A percentile compares a stretch with the other conserved stretches of the same genome.
phyloP scores from a whole-genome alignment of 2,888 invertebrate species.

The Volucella zonaria region DNA sequence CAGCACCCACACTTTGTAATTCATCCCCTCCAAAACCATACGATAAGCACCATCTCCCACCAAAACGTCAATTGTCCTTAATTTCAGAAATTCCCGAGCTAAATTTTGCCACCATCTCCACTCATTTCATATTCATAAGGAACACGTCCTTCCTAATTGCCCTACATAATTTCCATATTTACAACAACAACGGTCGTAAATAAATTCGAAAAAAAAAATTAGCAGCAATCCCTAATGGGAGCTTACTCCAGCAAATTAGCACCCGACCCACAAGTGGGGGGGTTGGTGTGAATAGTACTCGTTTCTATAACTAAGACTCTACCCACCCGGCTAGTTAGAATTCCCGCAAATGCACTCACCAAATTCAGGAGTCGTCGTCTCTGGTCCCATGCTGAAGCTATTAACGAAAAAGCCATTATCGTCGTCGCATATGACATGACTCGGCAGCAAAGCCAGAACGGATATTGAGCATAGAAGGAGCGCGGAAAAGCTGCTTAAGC shows the following conservation, averaged over 20 bases:
- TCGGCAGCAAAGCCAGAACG: slow-evolving; percentile 77
- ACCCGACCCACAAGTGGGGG: slow-evolving; percentile 17
- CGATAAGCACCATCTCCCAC: slow-evolving; percentile 8
- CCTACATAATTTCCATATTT: slow-evolving; percentile 65
- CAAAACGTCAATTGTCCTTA: slow-evolving; percentile 34
- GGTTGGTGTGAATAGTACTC: neutral
- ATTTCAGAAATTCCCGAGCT: slow-evolving; percentile 51
- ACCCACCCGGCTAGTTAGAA: neutral
- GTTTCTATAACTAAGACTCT: slow-evolving; percentile 34
- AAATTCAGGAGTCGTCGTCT: slow-evolving; percentile 82
- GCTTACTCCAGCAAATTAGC: slow-evolving; percentile 65
- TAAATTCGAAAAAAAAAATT: slow-evolving; percentile 10
- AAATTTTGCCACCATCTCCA: slow-evolving; percentile 1
- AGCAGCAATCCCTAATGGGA: neutral
- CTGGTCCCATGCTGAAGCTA: slow-evolving; percentile 80
- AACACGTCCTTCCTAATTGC: slow-evolving; percentile 64
- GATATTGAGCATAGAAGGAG: slow-evolving; percentile 77
- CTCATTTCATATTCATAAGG: slow-evolving; percentile 68
- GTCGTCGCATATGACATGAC: slow-evolving; percentile 79
- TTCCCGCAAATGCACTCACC: slow-evolving; percentile 79
- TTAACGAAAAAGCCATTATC: slow-evolving; percentile 81
- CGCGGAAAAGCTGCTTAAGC: slow-evolving; percentile 69
- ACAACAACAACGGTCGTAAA: slow-evolving; percentile 15
- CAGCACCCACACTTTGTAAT: slow-evolving; percentile 35
- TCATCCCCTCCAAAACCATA: neutral